Evolutionary conservation across 2,113 vertebrate species (phyloP).

Genomic region (Lophura nycthemera): DNA sequence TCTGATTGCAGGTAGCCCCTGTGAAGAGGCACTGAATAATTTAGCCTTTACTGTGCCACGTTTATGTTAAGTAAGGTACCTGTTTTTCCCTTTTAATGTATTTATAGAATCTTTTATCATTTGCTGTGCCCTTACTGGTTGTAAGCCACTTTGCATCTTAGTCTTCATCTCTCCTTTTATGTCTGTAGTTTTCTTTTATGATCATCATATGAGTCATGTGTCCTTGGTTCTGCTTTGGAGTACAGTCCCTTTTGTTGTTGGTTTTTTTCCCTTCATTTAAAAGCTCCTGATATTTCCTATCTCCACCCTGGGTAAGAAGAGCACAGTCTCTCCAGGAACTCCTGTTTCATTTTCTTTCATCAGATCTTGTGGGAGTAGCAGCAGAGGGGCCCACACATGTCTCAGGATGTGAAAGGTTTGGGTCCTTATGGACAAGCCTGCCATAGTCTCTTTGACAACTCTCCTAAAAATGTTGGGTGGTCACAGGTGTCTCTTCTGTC

Average conservation of each 20-base stretch:
- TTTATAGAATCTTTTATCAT: neutral
- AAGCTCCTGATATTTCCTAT: neutral
- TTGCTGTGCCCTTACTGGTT: neutral
- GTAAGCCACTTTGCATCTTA: neutral
- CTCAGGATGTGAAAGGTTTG: neutral
- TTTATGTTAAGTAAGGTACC: neutral
- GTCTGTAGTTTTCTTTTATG: neutral
- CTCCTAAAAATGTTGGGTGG: neutral
- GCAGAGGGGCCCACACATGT: accelerated
- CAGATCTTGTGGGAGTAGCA: neutral
- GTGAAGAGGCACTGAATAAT: neutral
- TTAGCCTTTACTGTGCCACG: neutral
- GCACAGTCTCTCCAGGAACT: neutral
- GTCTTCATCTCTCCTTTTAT: neutral
- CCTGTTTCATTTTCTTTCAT: accelerated
- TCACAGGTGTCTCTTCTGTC: neutral
- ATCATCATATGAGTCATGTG: neutral
- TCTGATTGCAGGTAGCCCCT: neutral
- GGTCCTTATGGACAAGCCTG: neutral
- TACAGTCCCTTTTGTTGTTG: neutral
- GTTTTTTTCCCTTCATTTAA: neutral
- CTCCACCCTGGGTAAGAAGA: neutral
- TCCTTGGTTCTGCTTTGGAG: neutral
- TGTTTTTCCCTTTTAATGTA: neutral
- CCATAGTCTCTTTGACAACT: neutral